Base-by-base conservation (phyloP, 2,888 invertebrate genomes). In the Melieria crassipennis region DNA sequence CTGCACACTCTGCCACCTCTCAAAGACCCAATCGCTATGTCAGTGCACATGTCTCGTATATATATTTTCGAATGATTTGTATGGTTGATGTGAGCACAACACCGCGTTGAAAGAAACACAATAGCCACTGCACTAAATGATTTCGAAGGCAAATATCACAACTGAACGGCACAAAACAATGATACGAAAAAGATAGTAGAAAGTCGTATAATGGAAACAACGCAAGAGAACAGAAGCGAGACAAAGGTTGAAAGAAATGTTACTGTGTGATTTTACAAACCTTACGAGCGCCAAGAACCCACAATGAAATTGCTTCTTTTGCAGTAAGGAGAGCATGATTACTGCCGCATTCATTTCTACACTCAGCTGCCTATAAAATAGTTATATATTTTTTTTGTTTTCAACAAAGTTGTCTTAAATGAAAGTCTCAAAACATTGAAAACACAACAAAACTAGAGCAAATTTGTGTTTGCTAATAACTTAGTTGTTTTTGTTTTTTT, bases 201-300 rank as follows among this genome's bases (percentile, higher is more conserved):
- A 30, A 42, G 6, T 6, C 7, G 1, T 10, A 2, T 3, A n/a
- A n/a, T n/a, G n/a, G 46, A 50, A 57, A n/a, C 42, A 58, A 63
- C 5, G 30, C 60, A 55, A 47, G 46, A 61, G 60, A 60, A 56
- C 10, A 43, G 61, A 65, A 58, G 47, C 13, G 43, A 48, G 50
- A 66, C 5, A 57, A 58, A 11, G 42, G 46, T 7, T 30, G 43
- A 43, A 58, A 50, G 5, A 43, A 43, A 9, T 47, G 9, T 58
- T 4, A 50, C 66, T 66, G 60, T 50, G 47, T 48, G 48, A 57
- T 47, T 57, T 66, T 60, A 87, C 87, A 86, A 86, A 95, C 94
- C 94, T 95, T 94, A 91, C 94, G 92, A 90, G 94, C 94, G 91
- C 94, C 94, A 90, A 94, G 93, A 89, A 94, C 93, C 94, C 94